Evolutionary conservation across 2,797 vertebrate species (phyloP).

Genomic region (Lerista edwardsae): DNA sequence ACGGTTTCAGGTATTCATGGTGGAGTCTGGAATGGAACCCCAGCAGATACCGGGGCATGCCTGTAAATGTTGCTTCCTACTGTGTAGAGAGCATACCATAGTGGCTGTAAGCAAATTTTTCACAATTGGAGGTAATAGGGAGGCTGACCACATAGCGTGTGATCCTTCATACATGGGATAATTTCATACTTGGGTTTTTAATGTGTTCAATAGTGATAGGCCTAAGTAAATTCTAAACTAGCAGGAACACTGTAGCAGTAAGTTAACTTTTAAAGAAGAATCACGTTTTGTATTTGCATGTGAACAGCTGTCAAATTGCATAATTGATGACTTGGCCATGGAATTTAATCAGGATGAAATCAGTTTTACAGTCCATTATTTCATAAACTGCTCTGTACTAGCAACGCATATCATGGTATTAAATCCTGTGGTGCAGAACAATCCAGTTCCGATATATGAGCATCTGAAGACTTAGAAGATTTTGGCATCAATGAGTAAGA

Average conservation of each 20-base stretch:
- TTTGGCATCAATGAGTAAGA: not conserved
- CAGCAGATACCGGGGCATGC: too few relatives aligned
- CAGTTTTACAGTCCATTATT: not conserved
- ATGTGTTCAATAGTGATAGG: not conserved
- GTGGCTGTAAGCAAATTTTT: not conserved
- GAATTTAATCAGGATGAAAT: not conserved
- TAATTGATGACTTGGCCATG: not conserved
- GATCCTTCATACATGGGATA: not conserved
- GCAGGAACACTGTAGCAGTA: not conserved
- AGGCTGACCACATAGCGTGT: not conserved
- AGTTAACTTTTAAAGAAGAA: not conserved
- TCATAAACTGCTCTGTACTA: not conserved
- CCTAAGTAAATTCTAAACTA: not conserved
- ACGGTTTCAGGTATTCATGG: too few relatives aligned
- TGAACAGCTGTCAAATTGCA: not conserved
- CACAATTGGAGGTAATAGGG: not conserved
- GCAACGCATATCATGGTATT: not conserved
- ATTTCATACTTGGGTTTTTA: not conserved
- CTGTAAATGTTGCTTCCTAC: not conserved
- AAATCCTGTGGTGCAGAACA: not conserved
- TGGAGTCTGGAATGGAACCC: too few relatives aligned
- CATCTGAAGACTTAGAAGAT: not conserved
- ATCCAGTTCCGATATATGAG: not conserved
- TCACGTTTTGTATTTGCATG: not conserved
- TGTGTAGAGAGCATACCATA: not conserved